Conservation (phyloP, 2,888 invertebrate genomes). For the Tachina grossa region DNA sequence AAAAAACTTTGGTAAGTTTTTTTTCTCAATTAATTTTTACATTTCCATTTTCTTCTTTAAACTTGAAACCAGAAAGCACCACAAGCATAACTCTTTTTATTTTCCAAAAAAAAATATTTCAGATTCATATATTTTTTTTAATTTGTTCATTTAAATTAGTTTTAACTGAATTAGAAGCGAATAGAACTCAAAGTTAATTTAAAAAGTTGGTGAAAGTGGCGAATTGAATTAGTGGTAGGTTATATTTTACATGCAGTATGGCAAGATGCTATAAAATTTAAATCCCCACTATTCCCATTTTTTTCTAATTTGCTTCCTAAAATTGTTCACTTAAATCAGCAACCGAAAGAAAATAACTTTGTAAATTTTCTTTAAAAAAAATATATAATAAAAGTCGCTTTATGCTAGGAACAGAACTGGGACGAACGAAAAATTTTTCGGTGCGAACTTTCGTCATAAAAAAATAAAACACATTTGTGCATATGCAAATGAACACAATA, state of each 20-base stretch:
- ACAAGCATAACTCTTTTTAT: constrained; percentile 30
- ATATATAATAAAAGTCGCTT: background rate
- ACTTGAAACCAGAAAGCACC: constrained; percentile 32
- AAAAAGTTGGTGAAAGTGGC: background rate
- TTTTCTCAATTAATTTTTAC: constrained; percentile 24
- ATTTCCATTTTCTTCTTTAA: constrained; percentile 37
- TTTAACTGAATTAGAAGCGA: background rate
- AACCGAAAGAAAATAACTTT: background rate
- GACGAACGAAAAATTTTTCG: too few species aligned
- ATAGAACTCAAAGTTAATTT: background rate
- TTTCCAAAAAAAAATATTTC: constrained; percentile 27
- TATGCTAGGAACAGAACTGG: too few species aligned
- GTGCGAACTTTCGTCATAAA: too few species aligned
- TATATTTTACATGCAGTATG: too few species aligned
- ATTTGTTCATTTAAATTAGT: constrained; percentile 22
- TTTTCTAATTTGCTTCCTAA: too few species aligned
- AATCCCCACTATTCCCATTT: too few species aligned
- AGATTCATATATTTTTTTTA: constrained; percentile 8
- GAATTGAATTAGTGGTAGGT: too few species aligned
- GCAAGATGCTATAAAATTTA: too few species aligned
- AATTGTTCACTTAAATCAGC: background rate
- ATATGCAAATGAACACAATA: too few species aligned
- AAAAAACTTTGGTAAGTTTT: constrained; percentile 67
- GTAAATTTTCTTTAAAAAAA: constrained; percentile 14
- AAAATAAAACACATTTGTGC: too few species aligned